Evolutionary conservation across 2,797 vertebrate species (phyloP).

Genomic region (Poeciliopsis paucimaculata): DNA sequence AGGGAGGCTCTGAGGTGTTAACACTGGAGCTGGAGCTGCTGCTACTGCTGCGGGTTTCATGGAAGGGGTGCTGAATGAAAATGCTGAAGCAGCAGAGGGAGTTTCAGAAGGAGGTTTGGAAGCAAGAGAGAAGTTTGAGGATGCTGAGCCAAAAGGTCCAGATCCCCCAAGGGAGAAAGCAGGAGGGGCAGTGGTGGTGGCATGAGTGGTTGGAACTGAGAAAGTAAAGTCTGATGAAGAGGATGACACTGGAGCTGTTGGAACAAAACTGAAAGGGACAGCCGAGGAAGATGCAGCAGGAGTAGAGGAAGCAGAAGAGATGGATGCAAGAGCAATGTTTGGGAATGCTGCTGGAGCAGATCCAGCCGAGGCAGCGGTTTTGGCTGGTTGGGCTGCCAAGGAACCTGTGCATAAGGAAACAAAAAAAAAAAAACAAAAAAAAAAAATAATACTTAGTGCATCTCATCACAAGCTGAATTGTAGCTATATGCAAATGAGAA

Average conservation of each 20-base stretch:
- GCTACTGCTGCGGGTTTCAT: slow-evolving; percentile 57
- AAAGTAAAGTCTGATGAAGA: slow-evolving; percentile 71
- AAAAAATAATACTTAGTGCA: slow-evolving; percentile 22
- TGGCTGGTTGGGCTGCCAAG: slow-evolving; percentile 44
- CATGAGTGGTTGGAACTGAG: slow-evolving; percentile 50
- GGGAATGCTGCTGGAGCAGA: slow-evolving; percentile 57
- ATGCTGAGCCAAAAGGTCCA: slow-evolving; percentile 46
- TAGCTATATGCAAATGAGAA: neutral
- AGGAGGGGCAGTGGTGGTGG: slow-evolving; percentile 45
- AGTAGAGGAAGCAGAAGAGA: slow-evolving; percentile 45
- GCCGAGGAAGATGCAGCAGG: slow-evolving; percentile 32
- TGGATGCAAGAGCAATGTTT: slow-evolving; percentile 43
- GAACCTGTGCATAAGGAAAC: slow-evolving; percentile 57
- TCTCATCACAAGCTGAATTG: slow-evolving; percentile 1
- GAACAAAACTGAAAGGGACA: slow-evolving; percentile 68
- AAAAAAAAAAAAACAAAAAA: neutral
- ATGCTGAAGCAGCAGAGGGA: slow-evolving; percentile 60
- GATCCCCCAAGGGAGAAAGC: slow-evolving; percentile 61
- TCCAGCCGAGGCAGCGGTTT: slow-evolving; percentile 40
- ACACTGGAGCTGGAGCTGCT: slow-evolving; percentile 17
- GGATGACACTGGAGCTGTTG: slow-evolving; percentile 59
- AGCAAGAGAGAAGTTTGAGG: slow-evolving; percentile 71
- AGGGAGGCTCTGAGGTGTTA: slow-evolving; percentile 53
- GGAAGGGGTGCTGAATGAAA: slow-evolving; percentile 66
- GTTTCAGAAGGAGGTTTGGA: slow-evolving; percentile 68